Evolutionary conservation across 2,797 vertebrate species (phyloP).

Genomic region (Pantherophis vulpinus): DNA sequence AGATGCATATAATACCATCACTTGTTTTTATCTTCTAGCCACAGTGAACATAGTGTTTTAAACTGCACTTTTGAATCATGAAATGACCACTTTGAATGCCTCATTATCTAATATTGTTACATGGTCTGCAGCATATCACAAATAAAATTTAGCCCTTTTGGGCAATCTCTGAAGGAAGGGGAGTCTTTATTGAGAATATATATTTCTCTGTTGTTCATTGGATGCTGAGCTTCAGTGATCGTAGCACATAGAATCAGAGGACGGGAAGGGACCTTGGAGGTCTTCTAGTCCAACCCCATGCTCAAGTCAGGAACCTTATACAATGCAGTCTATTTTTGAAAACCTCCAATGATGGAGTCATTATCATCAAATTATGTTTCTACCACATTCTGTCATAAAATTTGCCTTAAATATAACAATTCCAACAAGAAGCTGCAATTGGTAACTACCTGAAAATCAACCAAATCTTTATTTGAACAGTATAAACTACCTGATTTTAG

Average conservation of each 20-base stretch:
- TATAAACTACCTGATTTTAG: not conserved
- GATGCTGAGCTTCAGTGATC: not conserved
- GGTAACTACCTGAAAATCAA: not conserved
- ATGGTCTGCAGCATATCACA: conserved; percentile 15
- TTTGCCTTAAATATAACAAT: conserved; percentile 6
- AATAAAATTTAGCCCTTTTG: not conserved
- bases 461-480: not conserved
- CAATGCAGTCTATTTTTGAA: not conserved
- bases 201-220: not conserved
- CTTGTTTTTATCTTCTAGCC: conserved; percentile 26
- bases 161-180: not conserved
- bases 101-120: conserved; percentile 31
- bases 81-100: conserved; percentile 31
- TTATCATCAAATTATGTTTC: not conserved
- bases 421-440: not conserved
- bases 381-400: not conserved
- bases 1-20: conserved; percentile 14
- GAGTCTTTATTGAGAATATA: not conserved
- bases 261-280: not conserved
- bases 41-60: not conserved
- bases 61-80: conserved; percentile 2
- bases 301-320: not conserved
- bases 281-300: not conserved
- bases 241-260: not conserved
- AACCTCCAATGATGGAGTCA: not conserved